Conservation (phyloP, 2,888 invertebrate genomes). For the Xestia c-nigrum region DNA sequence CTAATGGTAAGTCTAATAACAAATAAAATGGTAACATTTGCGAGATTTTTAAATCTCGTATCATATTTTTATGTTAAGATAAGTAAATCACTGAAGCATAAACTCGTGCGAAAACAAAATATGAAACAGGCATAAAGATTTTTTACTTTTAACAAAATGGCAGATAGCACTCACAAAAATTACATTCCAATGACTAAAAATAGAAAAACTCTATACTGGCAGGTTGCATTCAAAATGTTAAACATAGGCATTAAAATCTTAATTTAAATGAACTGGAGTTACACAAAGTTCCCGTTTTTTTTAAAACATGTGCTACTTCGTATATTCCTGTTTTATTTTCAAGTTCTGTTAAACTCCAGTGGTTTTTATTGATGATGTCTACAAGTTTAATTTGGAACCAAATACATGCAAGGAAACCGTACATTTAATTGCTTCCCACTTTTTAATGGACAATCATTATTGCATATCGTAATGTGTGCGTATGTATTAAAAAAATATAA, state of each 20-base stretch:
- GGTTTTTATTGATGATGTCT: neutral
- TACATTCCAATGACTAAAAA: conserved; percentile 48
- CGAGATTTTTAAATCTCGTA: neutral
- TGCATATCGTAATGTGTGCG: neutral
- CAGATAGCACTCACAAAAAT: conserved; percentile 49
- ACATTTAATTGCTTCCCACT: neutral
- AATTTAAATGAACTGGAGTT: conserved; percentile 22
- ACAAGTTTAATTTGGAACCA: neutral
- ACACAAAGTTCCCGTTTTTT: conserved; percentile 7
- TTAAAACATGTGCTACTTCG: neutral
- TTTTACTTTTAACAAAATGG: conserved; percentile 47
- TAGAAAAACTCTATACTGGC: neutral
- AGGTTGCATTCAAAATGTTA: conserved; percentile 18
- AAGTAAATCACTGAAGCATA: conserved; percentile 23
- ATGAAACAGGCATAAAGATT: conserved; percentile 21
- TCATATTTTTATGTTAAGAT: neutral
- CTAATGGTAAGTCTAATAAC: neutral
- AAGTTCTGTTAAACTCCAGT: neutral
- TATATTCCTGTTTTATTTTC: neutral
- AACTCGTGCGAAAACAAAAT: conserved; percentile 20
- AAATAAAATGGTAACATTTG: conserved; percentile 5
- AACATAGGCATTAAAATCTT: conserved; percentile 16
- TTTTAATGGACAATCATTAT: no score
- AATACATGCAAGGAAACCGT: fast-evolving
- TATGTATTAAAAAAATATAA: neutral